phyloP scores from a whole-genome alignment of 2,888 invertebrate genomes.

The Gibbula magus region DNA sequence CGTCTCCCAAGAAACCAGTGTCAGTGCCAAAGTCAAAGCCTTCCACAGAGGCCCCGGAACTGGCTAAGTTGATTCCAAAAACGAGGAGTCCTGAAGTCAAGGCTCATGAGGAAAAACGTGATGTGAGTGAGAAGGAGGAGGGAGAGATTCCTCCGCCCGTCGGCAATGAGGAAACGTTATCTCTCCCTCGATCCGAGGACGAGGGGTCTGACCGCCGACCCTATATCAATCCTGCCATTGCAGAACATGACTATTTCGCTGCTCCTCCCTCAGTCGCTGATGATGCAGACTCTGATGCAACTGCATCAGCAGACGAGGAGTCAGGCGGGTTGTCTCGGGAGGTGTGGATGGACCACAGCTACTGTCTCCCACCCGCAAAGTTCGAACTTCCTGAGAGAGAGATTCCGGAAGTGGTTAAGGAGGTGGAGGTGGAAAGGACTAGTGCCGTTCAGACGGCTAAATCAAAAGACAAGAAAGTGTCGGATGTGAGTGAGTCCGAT shows the following conservation, averaged over 20 bases:
- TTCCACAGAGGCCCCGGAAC: conserved; percentile 20
- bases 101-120: conserved; percentile 42
- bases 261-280: conserved; percentile 46
- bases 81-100: background rate
- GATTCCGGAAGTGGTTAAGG: background rate
- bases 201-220: conserved; percentile 33
- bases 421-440: conserved; percentile 23
- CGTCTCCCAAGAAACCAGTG: conserved; percentile 19
- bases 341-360: conserved; percentile 69
- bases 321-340: conserved; percentile 48
- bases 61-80: conserved; percentile 4
- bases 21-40: conserved; percentile 6
- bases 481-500: background rate
- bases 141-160: conserved; percentile 28
- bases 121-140: conserved; percentile 40
- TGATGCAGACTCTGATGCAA: conserved; percentile 58
- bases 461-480: conserved; percentile 12
- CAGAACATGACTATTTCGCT: conserved; percentile 72
- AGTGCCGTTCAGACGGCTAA: background rate
- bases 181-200: conserved; percentile 24
- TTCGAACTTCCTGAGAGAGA: conserved; percentile 15
- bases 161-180: conserved; percentile 20
- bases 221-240: conserved; percentile 48
- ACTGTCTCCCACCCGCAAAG: conserved; percentile 61
- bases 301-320: conserved; percentile 70